phyloP scores from a whole-genome alignment of 2,113 vertebrate genomes.

The Xyliphius kryptos region DNA sequence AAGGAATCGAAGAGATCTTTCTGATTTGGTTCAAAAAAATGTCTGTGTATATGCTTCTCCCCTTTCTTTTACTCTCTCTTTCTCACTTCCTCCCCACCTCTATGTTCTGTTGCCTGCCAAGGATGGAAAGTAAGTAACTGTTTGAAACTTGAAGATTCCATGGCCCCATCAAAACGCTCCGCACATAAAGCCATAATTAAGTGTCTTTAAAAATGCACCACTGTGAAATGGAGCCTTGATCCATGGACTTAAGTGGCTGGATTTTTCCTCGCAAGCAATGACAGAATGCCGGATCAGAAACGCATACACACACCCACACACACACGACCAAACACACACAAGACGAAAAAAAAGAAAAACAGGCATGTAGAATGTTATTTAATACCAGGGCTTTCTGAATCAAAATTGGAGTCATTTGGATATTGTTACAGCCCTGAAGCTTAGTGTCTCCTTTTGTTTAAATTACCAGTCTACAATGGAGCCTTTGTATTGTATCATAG shows the following conservation, averaged over 20 bases:
- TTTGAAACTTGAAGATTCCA: constrained; percentile 59
- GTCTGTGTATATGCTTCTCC: constrained; percentile 45
- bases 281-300: constrained; percentile 44
- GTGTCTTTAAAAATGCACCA: constrained; percentile 71
- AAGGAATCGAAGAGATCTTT: constrained; percentile 46
- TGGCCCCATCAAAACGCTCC: constrained; percentile 59
- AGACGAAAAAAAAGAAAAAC: constrained; percentile 4
- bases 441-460: constrained; percentile 36
- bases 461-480: constrained; percentile 37
- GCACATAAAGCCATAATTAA: constrained; percentile 73
- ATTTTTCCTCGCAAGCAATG: constrained; percentile 61
- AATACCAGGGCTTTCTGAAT: constrained; percentile 41
- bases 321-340: constrained; percentile 6
- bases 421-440: constrained; percentile 41
- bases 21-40: constrained; percentile 54
- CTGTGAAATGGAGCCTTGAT: constrained; percentile 69
- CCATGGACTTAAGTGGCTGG: constrained; percentile 59
- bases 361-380: constrained; percentile 38
- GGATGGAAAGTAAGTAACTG: constrained; percentile 73
- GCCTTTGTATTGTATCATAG: constrained; percentile 44
- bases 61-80: constrained; percentile 18
- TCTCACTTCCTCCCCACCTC: not conserved
- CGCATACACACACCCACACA: constrained; percentile 20
- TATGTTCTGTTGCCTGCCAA: constrained; percentile 49
- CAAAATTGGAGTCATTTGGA: constrained; percentile 43